Evolutionary conservation across 2,113 vertebrate species (phyloP).

Genomic region (Propithecus coquereli): DNA sequence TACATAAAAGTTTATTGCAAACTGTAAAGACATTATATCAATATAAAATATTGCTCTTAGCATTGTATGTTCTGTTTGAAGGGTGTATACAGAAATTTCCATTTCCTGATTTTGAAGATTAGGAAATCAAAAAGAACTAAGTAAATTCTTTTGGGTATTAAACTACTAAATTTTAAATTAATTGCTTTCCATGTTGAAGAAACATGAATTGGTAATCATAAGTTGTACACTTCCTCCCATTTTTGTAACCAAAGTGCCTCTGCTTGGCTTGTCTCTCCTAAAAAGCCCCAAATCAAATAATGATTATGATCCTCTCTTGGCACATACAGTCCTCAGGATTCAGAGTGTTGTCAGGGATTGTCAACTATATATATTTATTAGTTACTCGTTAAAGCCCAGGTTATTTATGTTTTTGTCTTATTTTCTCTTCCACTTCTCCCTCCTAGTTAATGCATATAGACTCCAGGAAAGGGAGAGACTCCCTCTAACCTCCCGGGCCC

Average conservation of each 20-base stretch:
- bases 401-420: constrained; percentile 44
- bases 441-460: constrained; percentile 6
- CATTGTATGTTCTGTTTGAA: constrained; percentile 22
- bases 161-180: constrained; percentile 55
- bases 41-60: background rate
- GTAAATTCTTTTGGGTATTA: constrained; percentile 26
- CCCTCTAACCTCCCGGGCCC: background rate
- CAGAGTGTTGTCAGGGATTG: background rate
- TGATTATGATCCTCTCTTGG: background rate
- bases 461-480: background rate
- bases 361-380: constrained; percentile 29
- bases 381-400: constrained; percentile 22
- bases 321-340: background rate
- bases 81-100: background rate
- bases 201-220: constrained; percentile 41
- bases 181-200: constrained; percentile 45
- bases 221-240: background rate
- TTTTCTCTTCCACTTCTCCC: constrained; percentile 9
- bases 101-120: constrained; percentile 31
- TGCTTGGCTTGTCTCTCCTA: background rate
- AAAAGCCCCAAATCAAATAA: background rate
- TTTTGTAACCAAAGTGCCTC: constrained; percentile 36
- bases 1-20: constrained; percentile 25
- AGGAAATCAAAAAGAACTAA: constrained; percentile 15
- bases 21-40: background rate